These are phyloP conservation scores for Leptocoma aspasia DNA, from an alignment of 2,113 vertebrate species.

Conservation along the genomic window DNA sequence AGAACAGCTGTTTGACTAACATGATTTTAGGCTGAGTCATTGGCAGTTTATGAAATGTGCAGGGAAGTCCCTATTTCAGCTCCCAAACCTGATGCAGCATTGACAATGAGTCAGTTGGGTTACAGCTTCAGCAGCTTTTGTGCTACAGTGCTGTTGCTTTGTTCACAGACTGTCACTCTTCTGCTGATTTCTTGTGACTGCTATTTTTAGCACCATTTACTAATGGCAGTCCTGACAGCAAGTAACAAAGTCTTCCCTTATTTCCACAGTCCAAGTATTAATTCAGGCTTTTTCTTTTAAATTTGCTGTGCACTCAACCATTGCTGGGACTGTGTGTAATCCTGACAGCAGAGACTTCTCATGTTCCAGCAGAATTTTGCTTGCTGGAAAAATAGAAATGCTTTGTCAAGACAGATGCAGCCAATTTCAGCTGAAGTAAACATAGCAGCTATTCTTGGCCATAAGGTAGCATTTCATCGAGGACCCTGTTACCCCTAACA, in stretches of 20 bases:
- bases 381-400: neutral
- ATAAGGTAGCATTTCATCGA: neutral
- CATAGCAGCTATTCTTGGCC: neutral
- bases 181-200: neutral
- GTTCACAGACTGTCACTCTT: neutral
- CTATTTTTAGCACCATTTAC: neutral
- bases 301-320: neutral
- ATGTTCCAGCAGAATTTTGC: neutral
- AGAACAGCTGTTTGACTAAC: neutral
- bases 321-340: neutral
- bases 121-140: neutral
- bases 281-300: neutral
- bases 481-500: neutral
- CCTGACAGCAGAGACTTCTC: neutral
- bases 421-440: neutral
- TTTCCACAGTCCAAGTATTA: neutral
- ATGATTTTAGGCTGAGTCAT: neutral
- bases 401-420: neutral
- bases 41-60: neutral
- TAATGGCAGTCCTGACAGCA: neutral
- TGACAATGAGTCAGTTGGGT: neutral
- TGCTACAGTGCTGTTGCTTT: neutral
- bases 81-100: neutral
- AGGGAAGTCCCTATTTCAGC: neutral
- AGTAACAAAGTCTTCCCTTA: neutral